A percentile compares a stretch with the other conserved stretches of the same genome.
These are phyloP conservation scores for Clangula hyemalis DNA, from an alignment of 2,797 vertebrate species.

Conservation along the genomic window DNA sequence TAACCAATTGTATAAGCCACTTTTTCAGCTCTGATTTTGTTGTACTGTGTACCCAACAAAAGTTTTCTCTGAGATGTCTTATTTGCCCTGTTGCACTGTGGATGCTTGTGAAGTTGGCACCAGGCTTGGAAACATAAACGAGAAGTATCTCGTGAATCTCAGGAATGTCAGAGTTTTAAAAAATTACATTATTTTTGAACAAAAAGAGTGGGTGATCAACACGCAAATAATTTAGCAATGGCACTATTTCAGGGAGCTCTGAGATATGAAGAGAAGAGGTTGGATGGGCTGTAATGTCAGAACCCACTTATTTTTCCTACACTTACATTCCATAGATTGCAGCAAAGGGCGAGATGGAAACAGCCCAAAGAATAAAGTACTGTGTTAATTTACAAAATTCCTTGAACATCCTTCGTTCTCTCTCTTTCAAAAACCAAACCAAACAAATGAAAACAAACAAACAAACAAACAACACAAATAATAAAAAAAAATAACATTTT, in stretches of 20 bases:
- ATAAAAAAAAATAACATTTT: background rate
- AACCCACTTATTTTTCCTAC: constrained; percentile 51
- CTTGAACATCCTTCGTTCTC: background rate
- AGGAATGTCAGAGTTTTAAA: constrained; percentile 49
- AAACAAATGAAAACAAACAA: no score
- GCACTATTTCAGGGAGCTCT: background rate
- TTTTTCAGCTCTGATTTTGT: background rate
- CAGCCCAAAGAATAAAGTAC: background rate
- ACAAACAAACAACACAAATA: no score
- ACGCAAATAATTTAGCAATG: background rate
- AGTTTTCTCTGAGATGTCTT: background rate
- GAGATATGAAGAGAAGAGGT: background rate
- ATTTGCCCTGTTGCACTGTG: background rate
- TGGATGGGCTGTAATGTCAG: background rate
- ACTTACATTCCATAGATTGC: constrained; percentile 25
- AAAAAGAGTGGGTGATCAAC: constrained; percentile 30
- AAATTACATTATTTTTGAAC: background rate
- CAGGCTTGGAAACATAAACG: background rate
- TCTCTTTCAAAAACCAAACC: no score
- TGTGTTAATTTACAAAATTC: background rate
- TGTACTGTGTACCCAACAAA: background rate
- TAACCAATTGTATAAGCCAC: background rate
- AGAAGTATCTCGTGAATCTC: constrained; percentile 52
- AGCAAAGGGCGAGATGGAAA: background rate
- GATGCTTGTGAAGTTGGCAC: background rate